These are phyloP conservation scores for Rhinopomastus cyanomelas DNA, from an alignment of 2,113 vertebrate species.

Conservation along the genomic window DNA sequence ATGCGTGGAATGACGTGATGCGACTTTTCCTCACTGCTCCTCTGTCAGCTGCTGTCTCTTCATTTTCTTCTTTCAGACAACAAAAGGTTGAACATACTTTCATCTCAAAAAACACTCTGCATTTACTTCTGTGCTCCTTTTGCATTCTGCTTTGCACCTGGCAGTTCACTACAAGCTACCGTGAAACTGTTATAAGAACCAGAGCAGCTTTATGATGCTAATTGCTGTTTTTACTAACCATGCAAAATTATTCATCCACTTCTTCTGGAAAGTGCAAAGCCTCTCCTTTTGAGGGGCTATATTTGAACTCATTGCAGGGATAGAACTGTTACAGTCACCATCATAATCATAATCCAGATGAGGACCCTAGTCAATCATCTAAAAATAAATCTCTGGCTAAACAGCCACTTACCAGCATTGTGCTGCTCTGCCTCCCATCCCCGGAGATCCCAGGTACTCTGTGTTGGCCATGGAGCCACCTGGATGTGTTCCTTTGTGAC, in stretches of 20 bases:
- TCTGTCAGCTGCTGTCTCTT: slow-evolving; percentile 29
- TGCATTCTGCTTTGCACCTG: slow-evolving; percentile 15
- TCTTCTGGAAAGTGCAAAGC: slow-evolving; percentile 9
- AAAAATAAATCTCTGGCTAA: slow-evolving; percentile 25
- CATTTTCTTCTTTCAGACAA: slow-evolving; percentile 41
- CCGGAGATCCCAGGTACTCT: not conserved
- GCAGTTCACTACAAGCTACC: not conserved
- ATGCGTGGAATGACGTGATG: slow-evolving; percentile 4
- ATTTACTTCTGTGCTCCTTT: not conserved
- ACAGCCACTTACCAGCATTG: not conserved
- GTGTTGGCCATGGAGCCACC: not conserved
- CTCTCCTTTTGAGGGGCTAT: not conserved
- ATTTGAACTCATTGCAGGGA: slow-evolving; percentile 2
- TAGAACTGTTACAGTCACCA: not conserved
- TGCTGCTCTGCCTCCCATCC: not conserved
- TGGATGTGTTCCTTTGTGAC: too few species aligned
- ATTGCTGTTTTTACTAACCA: not conserved
- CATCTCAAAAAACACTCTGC: slow-evolving; percentile 3
- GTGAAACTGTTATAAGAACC: slow-evolving; percentile 6
- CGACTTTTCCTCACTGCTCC: not conserved
- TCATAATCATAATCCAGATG: not conserved
- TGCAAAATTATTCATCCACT: not conserved
- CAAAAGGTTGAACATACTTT: not conserved
- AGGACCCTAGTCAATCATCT: not conserved
- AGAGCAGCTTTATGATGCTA: not conserved